Evolutionary conservation across 2,113 vertebrate species (phyloP).

Genomic region (Equus przewalskii): DNA sequence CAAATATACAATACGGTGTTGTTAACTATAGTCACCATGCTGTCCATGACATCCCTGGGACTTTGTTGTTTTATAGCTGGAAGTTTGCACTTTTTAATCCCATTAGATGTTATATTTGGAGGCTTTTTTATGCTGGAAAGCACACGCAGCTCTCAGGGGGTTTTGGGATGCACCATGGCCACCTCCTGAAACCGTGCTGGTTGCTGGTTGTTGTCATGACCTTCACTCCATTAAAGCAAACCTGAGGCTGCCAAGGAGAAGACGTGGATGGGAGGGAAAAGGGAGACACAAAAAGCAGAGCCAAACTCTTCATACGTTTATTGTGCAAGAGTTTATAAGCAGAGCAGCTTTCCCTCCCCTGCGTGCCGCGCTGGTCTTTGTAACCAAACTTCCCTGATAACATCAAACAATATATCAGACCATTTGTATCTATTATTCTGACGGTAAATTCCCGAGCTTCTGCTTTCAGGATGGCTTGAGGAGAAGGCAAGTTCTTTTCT

Average conservation of each 20-base stretch:
- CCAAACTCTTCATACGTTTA: not conserved
- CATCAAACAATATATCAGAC: conserved; percentile 37
- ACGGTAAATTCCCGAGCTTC: conserved; percentile 51
- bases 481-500: not conserved
- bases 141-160: too few species aligned
- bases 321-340: not conserved
- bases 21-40: not conserved
- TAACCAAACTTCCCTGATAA: not conserved
- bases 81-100: not conserved
- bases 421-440: not conserved
- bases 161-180: not conserved
- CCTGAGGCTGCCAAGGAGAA: not conserved
- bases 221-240: not conserved
- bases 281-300: not conserved
- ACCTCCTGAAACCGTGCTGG: not conserved
- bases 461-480: not conserved
- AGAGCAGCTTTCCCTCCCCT: not conserved
- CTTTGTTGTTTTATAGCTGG: not conserved
- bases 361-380: not conserved
- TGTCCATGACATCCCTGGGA: not conserved
- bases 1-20: too few species aligned
- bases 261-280: not conserved
- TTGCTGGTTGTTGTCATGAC: not conserved
- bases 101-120: not conserved
- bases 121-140: not conserved